These are phyloP conservation scores for Spizella passerina DNA, from an alignment of 2,797 vertebrate species.

Conservation along the genomic window DNA sequence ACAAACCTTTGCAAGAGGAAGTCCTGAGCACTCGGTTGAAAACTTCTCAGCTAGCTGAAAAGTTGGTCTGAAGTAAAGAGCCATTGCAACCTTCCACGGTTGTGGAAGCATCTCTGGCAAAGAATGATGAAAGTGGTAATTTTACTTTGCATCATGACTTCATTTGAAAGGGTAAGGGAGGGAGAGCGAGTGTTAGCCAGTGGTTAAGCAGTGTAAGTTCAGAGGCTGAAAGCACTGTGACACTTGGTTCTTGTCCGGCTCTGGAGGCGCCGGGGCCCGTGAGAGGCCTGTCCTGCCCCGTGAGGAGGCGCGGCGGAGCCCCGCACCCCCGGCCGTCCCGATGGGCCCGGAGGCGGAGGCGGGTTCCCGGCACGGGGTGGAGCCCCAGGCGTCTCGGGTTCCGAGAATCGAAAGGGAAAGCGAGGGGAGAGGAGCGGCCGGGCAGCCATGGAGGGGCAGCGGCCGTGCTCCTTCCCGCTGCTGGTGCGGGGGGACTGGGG, in stretches of 20 bases:
- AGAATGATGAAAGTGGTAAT: not conserved
- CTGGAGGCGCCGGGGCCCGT: fast-evolving
- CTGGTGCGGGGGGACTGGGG: slow-evolving; percentile 56
- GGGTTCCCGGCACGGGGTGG: not conserved
- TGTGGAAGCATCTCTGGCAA: not conserved
- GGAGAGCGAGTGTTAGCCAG: fast-evolving
- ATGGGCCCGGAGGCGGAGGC: fast-evolving
- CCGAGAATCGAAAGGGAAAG: not conserved
- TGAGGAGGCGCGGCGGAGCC: fast-evolving
- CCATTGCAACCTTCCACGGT: fast-evolving
- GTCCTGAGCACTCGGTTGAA: not conserved
- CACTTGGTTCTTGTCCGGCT: fast-evolving
- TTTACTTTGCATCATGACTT: fast-evolving
- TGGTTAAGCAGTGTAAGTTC: fast-evolving
- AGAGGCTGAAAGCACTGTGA: not conserved
- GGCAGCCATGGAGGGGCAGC: not conserved
- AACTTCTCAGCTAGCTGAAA: not conserved
- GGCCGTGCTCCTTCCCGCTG: not conserved
- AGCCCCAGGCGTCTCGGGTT: fast-evolving
- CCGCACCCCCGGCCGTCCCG: fast-evolving
- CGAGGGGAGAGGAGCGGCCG: fast-evolving
- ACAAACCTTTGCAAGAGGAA: too few relatives aligned
- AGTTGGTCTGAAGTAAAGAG: not conserved
- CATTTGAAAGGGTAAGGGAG: not conserved
- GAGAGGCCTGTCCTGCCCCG: fast-evolving